These are phyloP conservation scores for Gymnocheta viridis DNA, from an alignment of 2,888 invertebrate genomes.

Conservation along the genomic window DNA sequence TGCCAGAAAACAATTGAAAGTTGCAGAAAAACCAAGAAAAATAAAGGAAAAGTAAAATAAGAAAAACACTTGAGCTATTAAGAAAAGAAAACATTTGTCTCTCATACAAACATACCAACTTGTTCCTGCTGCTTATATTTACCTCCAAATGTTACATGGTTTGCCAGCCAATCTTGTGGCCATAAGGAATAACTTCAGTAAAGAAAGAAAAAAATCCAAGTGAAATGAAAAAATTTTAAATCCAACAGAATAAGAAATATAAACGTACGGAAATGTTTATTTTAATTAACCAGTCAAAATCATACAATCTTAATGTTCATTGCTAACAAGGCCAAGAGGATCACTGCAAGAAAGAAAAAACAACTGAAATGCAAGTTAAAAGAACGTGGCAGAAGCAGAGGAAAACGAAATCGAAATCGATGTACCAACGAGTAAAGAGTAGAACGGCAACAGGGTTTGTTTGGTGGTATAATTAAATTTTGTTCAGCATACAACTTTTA, in stretches of 20 bases:
- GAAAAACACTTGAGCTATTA: conserved; percentile 45
- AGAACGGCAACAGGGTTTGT: conserved; percentile 2
- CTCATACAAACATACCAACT: not conserved
- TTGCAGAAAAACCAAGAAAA: not conserved
- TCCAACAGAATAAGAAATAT: not conserved
- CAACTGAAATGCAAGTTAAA: not conserved
- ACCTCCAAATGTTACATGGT: conserved; percentile 53
- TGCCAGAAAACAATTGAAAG: conserved; percentile 48
- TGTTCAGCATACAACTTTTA: conserved; percentile 37
- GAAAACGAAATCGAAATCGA: not conserved
- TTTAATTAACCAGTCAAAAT: conserved; percentile 70
- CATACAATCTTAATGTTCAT: conserved; percentile 51
- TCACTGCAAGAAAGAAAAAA: not conserved
- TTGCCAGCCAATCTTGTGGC: conserved; percentile 6
- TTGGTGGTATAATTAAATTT: conserved; percentile 56
- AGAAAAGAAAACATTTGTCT: conserved; percentile 44
- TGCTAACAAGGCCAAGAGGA: conserved; percentile 26
- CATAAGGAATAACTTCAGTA: conserved; percentile 9
- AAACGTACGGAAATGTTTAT: conserved; percentile 63
- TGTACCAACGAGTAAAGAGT: not conserved
- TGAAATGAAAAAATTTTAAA: not conserved
- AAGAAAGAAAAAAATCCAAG: not conserved
- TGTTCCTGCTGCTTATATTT: conserved; percentile 5
- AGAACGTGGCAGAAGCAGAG: too few relatives aligned
- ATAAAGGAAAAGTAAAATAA: not conserved